A percentile compares a stretch with the other conserved stretches of the same genome.
phyloP scores from a whole-genome alignment of 2,888 invertebrate species.

The Agonum fuliginosum region DNA sequence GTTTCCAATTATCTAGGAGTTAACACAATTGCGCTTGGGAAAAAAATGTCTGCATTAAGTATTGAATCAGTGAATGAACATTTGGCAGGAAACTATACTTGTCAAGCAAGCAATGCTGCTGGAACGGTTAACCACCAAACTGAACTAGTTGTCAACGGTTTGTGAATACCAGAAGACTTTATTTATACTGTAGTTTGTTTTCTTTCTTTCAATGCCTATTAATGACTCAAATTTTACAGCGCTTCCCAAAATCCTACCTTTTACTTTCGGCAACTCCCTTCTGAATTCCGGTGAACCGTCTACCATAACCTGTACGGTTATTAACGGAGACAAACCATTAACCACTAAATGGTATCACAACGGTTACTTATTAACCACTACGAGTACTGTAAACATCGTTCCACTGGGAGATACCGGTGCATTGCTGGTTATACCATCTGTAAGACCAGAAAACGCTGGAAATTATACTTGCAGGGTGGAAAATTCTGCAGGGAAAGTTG shows the following conservation, averaged over 20 bases:
- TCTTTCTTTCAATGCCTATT: no score
- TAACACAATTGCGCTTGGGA: conserved; percentile 74
- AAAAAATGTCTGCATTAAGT: conserved; percentile 34
- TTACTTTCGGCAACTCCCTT: conserved; percentile 78
- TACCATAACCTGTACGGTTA: conserved; percentile 77
- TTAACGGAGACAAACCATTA: conserved; percentile 79
- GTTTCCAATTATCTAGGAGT: conserved; percentile 71
- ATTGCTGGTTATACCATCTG: conserved; percentile 80
- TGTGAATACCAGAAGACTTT: no score
- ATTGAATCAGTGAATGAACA: conserved; percentile 45
- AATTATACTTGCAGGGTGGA: conserved; percentile 85
- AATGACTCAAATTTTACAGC: no score
- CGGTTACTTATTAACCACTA: conserved; percentile 73
- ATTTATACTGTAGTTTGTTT: no score
- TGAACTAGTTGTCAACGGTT: conserved; percentile 78
- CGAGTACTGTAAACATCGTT: conserved; percentile 76
- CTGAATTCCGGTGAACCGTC: conserved; percentile 78
- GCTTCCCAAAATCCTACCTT: conserved; percentile 75
- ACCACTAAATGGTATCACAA: conserved; percentile 78
- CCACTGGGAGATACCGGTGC: conserved; percentile 74
- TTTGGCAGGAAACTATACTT: conserved; percentile 79
- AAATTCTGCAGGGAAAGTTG: conserved; percentile 82
- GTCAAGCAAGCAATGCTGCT: conserved; percentile 79
- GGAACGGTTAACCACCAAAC: conserved; percentile 78
- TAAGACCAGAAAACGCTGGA: conserved; percentile 82